Evolutionary conservation across 2,797 vertebrate species (phyloP).

Genomic region (Acipenser ruthenus): DNA sequence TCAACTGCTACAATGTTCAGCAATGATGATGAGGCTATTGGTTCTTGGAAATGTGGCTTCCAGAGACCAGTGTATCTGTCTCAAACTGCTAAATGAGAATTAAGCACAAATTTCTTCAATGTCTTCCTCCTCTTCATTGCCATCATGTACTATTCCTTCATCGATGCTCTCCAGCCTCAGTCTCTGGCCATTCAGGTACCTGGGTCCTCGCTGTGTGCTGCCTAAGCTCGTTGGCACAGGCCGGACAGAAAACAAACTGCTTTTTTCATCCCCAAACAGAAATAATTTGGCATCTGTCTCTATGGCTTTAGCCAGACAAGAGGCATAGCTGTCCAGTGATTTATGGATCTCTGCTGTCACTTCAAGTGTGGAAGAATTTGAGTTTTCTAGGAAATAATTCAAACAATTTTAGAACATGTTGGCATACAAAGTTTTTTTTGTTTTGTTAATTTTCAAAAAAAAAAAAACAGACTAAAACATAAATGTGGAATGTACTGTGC

Average conservation of each 20-base stretch:
- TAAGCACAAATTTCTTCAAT: constrained; percentile 13
- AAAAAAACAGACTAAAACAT: too few species aligned
- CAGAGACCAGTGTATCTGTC: too few species aligned
- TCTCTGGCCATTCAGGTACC: constrained; percentile 71
- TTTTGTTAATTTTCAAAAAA: too few species aligned
- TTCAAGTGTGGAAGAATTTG: constrained; percentile 46
- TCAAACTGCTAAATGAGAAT: background rate
- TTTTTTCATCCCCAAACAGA: constrained; percentile 75
- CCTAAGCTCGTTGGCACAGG: constrained; percentile 37
- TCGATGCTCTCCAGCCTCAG: constrained; percentile 88
- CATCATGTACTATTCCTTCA: constrained; percentile 77
- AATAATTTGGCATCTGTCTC: constrained; percentile 86
- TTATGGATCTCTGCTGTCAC: constrained; percentile 79
- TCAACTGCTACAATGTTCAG: too few species aligned
- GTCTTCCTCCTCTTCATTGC: constrained; percentile 47
- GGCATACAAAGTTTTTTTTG: too few species aligned
- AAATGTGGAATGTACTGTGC: too few species aligned
- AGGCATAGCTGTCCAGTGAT: constrained; percentile 82
- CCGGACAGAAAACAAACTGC: constrained; percentile 47
- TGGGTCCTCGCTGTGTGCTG: constrained; percentile 44
- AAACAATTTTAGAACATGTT: too few species aligned
- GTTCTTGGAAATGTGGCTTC: too few species aligned
- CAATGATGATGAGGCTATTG: too few species aligned
- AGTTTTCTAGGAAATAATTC: constrained; percentile 10
- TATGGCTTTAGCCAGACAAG: constrained; percentile 82